Evolutionary conservation across 2,113 vertebrate species (phyloP).

Genomic region (Corythoichthys intestinalis): DNA sequence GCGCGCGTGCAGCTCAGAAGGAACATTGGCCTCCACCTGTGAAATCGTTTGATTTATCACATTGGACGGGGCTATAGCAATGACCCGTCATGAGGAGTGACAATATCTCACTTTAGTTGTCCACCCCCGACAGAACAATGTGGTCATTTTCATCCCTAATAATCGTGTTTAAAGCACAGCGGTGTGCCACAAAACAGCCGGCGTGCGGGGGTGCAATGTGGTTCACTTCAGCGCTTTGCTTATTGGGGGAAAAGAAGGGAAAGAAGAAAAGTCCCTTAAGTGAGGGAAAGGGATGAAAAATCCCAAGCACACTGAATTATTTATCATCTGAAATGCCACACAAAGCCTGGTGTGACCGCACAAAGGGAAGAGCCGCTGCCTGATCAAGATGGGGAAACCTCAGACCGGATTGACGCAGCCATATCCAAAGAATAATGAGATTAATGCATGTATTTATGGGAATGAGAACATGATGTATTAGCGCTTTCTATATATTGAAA

Average conservation of each 20-base stretch:
- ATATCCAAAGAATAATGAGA: not conserved
- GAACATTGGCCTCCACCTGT: not conserved
- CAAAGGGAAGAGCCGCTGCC: slow-evolving; percentile 6
- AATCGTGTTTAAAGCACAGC: not conserved
- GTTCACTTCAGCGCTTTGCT: slow-evolving; percentile 7
- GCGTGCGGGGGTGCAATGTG: no score
- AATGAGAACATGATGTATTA: not conserved
- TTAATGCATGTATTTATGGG: not conserved
- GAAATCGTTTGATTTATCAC: not conserved
- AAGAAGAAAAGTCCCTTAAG: slow-evolving; percentile 7
- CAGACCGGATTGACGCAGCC: slow-evolving; percentile 5
- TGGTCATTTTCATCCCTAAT: not conserved
- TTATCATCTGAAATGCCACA: slow-evolving; percentile 51
- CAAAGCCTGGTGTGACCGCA: slow-evolving; percentile 37
- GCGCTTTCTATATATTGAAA: no score
- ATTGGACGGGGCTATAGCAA: not conserved
- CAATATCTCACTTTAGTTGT: not conserved
- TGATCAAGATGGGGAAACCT: slow-evolving; percentile 2
- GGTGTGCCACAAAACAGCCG: not conserved
- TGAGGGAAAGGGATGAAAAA: slow-evolving; percentile 46
- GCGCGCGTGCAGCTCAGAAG: no score
- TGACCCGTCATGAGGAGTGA: not conserved
- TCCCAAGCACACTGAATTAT: slow-evolving; percentile 49
- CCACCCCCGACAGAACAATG: not conserved
- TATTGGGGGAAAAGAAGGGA: slow-evolving; percentile 17